Evolutionary conservation across 2,888 invertebrate genomes (phyloP).

Genomic region (Thera britannica): DNA sequence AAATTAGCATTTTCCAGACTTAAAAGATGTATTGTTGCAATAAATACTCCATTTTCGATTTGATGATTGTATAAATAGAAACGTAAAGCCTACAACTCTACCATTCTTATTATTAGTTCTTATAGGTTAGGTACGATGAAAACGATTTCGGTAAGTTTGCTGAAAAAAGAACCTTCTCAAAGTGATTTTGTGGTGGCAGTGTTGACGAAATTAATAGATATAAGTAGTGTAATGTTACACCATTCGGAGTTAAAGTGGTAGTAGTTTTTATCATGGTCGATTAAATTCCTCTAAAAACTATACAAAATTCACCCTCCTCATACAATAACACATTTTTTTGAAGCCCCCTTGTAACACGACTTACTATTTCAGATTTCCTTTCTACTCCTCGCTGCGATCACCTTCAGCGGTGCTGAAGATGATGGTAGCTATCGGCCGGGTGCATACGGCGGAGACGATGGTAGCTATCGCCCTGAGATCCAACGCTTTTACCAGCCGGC

Average conservation of each 20-base stretch:
- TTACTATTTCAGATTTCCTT: constrained; percentile 49
- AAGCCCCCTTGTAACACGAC: too few relatives aligned
- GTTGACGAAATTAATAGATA: too few relatives aligned
- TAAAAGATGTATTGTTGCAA: constrained; percentile 65
- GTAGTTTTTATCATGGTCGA: too few relatives aligned
- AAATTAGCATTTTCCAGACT: constrained; percentile 77
- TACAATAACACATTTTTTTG: too few relatives aligned
- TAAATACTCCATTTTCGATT: constrained; percentile 76
- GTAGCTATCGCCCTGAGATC: constrained; percentile 56
- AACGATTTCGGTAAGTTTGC: constrained; percentile 66
- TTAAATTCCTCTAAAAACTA: too few relatives aligned
- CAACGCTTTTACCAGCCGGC: constrained; percentile 49
- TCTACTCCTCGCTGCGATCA: constrained; percentile 53
- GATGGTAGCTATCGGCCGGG: constrained; percentile 79
- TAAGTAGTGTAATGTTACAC: too few relatives aligned
- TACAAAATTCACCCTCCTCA: too few relatives aligned
- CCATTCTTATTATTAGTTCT: constrained; percentile 63
- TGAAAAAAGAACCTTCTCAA: not conserved
- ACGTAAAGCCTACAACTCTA: constrained; percentile 54
- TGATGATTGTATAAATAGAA: constrained; percentile 75
- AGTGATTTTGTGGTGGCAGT: too few relatives aligned
- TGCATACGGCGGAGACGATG: constrained; percentile 60
- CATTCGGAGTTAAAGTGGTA: too few relatives aligned
- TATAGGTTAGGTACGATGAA: constrained; percentile 66
- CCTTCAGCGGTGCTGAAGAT: constrained; percentile 60